Conservation (phyloP, 2,113 vertebrate genomes). For the Lepisosteus osseus region DNA sequence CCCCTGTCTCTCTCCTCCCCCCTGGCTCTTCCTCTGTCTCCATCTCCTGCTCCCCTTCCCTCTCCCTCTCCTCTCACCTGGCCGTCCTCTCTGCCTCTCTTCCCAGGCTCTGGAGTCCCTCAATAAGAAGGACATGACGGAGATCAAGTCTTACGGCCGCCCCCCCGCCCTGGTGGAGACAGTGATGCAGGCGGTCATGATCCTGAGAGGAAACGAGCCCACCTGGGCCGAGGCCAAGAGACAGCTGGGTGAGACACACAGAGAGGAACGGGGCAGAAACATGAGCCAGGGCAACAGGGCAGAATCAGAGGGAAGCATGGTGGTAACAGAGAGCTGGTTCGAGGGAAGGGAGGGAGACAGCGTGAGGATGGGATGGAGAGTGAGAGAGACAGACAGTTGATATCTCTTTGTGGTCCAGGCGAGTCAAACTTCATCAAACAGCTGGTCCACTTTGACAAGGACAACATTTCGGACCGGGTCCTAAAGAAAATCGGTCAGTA, state of each 20-base stretch:
- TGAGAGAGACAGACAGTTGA: constrained; percentile 18
- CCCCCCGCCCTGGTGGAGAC: constrained; percentile 82
- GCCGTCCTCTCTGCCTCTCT: background rate
- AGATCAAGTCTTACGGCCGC: constrained; percentile 84
- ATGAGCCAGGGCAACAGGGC: background rate
- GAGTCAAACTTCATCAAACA: constrained; percentile 85
- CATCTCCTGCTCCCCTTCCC: background rate
- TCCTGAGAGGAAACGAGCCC: constrained; percentile 76
- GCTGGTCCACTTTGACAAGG: constrained; percentile 82
- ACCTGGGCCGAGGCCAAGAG: constrained; percentile 86
- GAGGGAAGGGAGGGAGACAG: too few species aligned
- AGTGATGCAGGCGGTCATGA: constrained; percentile 89
- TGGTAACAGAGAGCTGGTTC: background rate
- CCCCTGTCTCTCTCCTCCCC: background rate
- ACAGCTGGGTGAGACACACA: constrained; percentile 74
- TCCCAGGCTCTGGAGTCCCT: constrained; percentile 80
- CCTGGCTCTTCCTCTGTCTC: background rate
- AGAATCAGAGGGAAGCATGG: background rate
- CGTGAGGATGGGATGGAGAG: background rate
- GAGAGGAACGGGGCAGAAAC: background rate
- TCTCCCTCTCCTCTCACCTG: background rate
- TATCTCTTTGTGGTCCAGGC: constrained; percentile 52
- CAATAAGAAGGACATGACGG: constrained; percentile 87
- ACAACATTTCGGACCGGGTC: constrained; percentile 82
- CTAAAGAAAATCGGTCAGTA: constrained; percentile 78